Base-by-base conservation (phyloP, 2,113 vertebrate genomes). In the Oryzias javanicus region DNA sequence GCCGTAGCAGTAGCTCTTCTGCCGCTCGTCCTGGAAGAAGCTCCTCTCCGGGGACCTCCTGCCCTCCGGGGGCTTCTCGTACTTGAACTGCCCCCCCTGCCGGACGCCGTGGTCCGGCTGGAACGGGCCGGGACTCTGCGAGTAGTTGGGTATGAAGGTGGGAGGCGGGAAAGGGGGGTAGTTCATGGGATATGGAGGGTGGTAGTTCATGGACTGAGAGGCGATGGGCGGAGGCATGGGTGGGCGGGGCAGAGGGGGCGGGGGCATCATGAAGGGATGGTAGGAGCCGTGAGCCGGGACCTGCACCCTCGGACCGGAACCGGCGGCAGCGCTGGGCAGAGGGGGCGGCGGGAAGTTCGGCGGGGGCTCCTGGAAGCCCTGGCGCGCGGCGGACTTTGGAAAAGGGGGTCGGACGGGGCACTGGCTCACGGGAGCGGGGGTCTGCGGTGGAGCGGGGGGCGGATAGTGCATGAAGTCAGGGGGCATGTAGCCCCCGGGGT, bases 291-390 rank as follows among this genome's bases (percentile, higher is more conserved):
- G 95, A 55, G 91, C 87, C 0, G 92, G 79, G 14, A 90, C 80
- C 35, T 81, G 73, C 0, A 79, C 47, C 22, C 92, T 91, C 0
- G 90, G 76, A 13, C 90, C 51, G 0, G 91, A 66, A 13, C 92
- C 58, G 5, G 79, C 93, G 12, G 86, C 80, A 0, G 94, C 84
- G 55, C 81, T 88, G 22, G 94, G 94, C 47, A 94, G 73, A 0
- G 94, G 93, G 0, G 95, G 95, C 2, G 96, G 95, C 3, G 95
- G 95, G 5, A 95, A 98, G 72, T 92, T 95, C 0, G 95, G 96
- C 0, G 94, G 93, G 2, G 93, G 93, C 14, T 96, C 93, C 0
- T 94, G 91, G 55, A 96, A 98, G 42, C 91, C 93, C 49, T 94
- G 94, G 4, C 93, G 88, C 45, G 93, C 75, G 1, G 93, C 92